phyloP scores from a whole-genome alignment of 2,797 vertebrate genomes.

The Spea hammondii region DNA sequence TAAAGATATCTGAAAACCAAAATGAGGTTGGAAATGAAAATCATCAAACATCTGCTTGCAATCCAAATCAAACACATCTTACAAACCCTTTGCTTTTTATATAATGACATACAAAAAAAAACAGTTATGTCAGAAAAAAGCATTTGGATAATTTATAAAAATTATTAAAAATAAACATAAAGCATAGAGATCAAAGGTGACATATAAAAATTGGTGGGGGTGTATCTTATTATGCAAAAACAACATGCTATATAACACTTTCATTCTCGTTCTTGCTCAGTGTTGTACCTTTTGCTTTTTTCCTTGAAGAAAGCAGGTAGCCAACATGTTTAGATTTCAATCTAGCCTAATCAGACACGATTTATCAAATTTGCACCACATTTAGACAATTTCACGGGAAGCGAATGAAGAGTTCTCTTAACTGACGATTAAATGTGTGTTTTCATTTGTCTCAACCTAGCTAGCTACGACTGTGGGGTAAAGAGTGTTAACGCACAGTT shows the following conservation, averaged over 20 bases:
- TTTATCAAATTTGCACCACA: too few species aligned
- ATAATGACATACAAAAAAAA: constrained; percentile 14
- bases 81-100: constrained; percentile 21
- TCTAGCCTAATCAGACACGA: too few species aligned
- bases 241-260: not conserved
- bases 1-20: constrained; percentile 31
- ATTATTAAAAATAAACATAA: constrained; percentile 11
- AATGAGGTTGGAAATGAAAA: constrained; percentile 30
- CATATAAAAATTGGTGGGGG: too few species aligned
- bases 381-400: too few species aligned
- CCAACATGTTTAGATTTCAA: too few species aligned
- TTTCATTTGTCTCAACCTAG: too few species aligned
- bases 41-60: constrained; percentile 36
- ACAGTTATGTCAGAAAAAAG: not conserved
- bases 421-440: too few species aligned
- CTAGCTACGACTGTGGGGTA: too few species aligned
- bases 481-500: too few species aligned
- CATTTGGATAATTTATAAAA: constrained; percentile 18
- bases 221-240: not conserved
- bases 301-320: too few species aligned
- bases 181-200: too few species aligned
- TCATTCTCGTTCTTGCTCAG: not conserved
- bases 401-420: too few species aligned
- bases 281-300: not conserved
- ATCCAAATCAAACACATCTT: constrained; percentile 23